Conservation (phyloP, 2,113 vertebrate genomes). For the Gobius niger region DNA sequence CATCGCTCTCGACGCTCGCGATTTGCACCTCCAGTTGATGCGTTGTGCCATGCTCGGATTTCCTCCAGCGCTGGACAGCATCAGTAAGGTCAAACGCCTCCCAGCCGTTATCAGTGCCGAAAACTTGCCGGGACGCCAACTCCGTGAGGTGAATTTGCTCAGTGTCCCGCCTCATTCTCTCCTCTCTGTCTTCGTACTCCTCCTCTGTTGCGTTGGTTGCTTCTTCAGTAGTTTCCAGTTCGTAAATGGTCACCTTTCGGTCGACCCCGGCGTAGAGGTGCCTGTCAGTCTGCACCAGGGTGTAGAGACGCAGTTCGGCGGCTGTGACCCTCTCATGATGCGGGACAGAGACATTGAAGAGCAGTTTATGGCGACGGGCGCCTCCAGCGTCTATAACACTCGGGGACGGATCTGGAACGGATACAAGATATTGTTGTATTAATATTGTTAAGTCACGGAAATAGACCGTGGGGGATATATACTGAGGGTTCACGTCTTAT, state of each 20-base stretch:
- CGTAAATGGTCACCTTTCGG: conserved; percentile 89
- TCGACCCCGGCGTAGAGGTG: conserved; percentile 85
- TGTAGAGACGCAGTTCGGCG: conserved; percentile 92
- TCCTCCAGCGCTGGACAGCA: conserved; percentile 84
- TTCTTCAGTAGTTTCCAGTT: conserved; percentile 64
- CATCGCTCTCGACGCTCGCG: conserved; percentile 72
- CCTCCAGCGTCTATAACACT: conserved; percentile 75
- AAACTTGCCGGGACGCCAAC: conserved; percentile 87
- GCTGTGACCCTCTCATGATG: conserved; percentile 89
- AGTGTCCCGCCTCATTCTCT: conserved; percentile 14
- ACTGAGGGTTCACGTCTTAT: not conserved
- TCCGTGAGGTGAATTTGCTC: conserved; percentile 68
- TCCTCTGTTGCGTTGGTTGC: conserved; percentile 37
- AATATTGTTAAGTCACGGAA: not conserved
- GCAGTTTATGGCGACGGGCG: conserved; percentile 85
- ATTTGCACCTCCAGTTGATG: conserved; percentile 91
- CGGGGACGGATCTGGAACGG: conserved; percentile 79
- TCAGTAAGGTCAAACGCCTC: conserved; percentile 91
- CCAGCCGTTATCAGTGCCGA: conserved; percentile 86
- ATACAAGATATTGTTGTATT: not conserved
- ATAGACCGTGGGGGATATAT: not conserved
- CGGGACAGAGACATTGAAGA: conserved; percentile 94
- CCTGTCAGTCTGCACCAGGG: conserved; percentile 85
- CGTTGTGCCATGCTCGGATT: conserved; percentile 77
- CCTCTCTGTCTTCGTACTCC: conserved; percentile 35